Percentiles rank a stretch among this genome's conserved stretches.
These are phyloP conservation scores for Acropora yongei DNA, from an alignment of 64 coral and sea anemone species.

Conservation along the genomic window DNA sequence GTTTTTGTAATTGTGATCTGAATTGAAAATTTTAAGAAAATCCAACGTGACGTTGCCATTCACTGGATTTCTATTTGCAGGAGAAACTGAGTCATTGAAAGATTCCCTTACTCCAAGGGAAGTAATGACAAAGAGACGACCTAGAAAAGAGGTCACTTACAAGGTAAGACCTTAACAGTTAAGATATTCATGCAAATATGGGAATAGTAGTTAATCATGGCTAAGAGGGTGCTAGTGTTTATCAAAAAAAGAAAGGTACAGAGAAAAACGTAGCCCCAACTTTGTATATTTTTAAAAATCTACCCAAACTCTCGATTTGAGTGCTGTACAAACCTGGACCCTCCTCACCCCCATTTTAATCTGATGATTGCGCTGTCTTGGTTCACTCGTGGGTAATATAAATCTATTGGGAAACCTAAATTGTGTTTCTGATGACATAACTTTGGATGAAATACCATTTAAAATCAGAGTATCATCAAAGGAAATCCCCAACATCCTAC, in stretches of 20 bases:
- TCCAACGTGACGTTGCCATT: too few species aligned
- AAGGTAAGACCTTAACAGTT: conserved; percentile 21
- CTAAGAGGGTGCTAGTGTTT: neutral
- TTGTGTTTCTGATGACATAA: neutral
- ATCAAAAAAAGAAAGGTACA: neutral
- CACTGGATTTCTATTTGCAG: too few species aligned
- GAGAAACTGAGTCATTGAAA: neutral
- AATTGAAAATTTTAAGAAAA: too few species aligned
- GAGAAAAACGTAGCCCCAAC: neutral
- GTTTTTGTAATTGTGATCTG: too few species aligned
- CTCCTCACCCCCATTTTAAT: neutral
- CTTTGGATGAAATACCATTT: too few species aligned
- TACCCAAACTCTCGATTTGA: neutral
- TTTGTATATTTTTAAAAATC: neutral
- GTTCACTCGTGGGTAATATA: conserved; percentile 6
- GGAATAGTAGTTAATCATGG: neutral
- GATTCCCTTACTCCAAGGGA: neutral
- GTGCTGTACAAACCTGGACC: neutral
- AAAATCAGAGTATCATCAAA: too few species aligned
- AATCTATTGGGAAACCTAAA: neutral
- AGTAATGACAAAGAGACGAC: conserved; percentile 12
- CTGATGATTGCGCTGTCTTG: conserved; percentile 12
- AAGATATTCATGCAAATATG: neutral
- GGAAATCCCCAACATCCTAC: neutral
- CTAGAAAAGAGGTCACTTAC: conserved; percentile 25